These are phyloP conservation scores for Lasioglossum calceatum DNA, from an alignment of 2,888 invertebrate species.

Conservation along the genomic window DNA sequence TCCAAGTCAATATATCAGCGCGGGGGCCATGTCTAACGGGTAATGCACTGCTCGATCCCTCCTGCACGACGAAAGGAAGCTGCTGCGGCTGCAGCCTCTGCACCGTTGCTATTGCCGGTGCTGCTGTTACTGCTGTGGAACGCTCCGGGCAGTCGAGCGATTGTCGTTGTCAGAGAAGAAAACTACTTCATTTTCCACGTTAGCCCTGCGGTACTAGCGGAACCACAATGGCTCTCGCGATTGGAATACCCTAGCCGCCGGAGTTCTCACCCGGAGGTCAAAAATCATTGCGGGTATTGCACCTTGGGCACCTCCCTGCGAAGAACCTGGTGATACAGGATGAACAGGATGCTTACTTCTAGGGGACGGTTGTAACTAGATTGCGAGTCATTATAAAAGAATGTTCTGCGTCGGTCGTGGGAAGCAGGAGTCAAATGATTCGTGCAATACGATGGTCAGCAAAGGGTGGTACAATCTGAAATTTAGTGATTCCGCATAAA, in stretches of 20 bases:
- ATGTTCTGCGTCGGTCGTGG: not conserved
- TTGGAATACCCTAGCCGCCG: conserved; percentile 27
- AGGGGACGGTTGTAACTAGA: not conserved
- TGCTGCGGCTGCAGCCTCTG: conserved; percentile 44
- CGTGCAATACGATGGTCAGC: too few relatives aligned
- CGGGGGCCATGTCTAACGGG: conserved; percentile 83
- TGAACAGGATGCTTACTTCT: not conserved
- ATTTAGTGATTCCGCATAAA: too few relatives aligned
- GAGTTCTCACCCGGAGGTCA: not conserved
- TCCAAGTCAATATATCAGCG: conserved; percentile 82
- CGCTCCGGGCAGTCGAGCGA: conserved; percentile 65
- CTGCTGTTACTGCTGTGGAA: conserved; percentile 50
- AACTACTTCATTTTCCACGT: conserved; percentile 73
- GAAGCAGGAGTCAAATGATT: too few relatives aligned
- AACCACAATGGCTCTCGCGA: conserved; percentile 38
- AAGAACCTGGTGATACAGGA: not conserved
- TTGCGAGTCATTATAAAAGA: not conserved
- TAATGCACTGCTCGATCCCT: conserved; percentile 80
- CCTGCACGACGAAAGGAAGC: conserved; percentile 69
- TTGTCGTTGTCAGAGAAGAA: conserved; percentile 71
- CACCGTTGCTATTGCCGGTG: conserved; percentile 35
- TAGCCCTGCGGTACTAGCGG: conserved; percentile 35
- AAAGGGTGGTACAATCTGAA: too few relatives aligned
- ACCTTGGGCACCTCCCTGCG: not conserved
- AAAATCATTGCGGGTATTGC: not conserved